phyloP scores from a whole-genome alignment of 2,113 vertebrate species.

The Nanorana parkeri region DNA sequence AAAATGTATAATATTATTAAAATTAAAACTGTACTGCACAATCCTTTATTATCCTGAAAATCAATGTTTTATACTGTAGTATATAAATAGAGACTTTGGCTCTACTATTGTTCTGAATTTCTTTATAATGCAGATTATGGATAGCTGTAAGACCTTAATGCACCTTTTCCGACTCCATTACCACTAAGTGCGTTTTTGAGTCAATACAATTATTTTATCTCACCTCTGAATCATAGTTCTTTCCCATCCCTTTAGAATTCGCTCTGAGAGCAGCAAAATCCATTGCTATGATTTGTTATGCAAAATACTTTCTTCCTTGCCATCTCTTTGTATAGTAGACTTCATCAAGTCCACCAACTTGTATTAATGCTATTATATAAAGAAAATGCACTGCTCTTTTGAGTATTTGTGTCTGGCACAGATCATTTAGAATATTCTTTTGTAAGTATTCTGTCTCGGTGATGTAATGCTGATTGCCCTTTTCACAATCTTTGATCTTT shows the following conservation, averaged over 20 bases:
- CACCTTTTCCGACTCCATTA: conserved; percentile 2
- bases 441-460: conserved; percentile 22
- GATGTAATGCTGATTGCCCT: conserved; percentile 51
- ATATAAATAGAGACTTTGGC: conserved; percentile 2
- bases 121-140: not conserved
- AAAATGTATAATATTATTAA: not conserved
- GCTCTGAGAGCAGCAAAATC: not conserved
- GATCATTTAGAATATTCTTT: conserved; percentile 15
- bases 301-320: not conserved
- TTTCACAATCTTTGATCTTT: conserved; percentile 55
- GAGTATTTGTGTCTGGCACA: conserved; percentile 31
- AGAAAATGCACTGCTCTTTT: conserved; percentile 23
- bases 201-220: conserved; percentile 23
- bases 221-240: conserved; percentile 27
- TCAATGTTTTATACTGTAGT: not conserved
- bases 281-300: conserved; percentile 31
- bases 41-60: not conserved
- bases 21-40: not conserved
- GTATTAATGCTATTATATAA: conserved; percentile 38
- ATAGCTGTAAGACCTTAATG: conserved; percentile 18
- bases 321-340: not conserved
- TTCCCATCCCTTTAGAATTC: conserved; percentile 25
- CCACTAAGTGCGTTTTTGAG: conserved; percentile 6
- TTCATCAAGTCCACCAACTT: conserved; percentile 3
- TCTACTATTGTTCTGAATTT: not conserved